A percentile compares a stretch with the other conserved stretches of the same genome.
These are phyloP conservation scores for Denticeps clupeoides DNA, from an alignment of 2,797 vertebrate genomes.

Conservation along the genomic window DNA sequence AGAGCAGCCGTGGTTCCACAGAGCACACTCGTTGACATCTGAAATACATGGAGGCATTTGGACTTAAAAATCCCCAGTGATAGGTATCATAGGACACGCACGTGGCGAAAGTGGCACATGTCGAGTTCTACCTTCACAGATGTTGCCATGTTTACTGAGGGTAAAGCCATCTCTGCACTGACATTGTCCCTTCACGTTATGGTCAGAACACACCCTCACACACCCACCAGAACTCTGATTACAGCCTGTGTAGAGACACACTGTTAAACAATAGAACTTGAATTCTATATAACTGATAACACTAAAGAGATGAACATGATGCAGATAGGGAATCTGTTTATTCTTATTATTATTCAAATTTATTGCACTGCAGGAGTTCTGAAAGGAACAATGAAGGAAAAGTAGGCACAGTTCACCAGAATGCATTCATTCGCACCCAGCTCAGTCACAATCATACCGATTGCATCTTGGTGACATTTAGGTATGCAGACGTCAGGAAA, in stretches of 20 bases:
- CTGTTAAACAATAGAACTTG: too few species aligned
- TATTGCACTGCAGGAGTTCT: too few species aligned
- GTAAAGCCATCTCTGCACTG: constrained; percentile 68
- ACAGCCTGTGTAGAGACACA: constrained; percentile 47
- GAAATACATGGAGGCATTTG: constrained; percentile 14
- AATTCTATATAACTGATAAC: not conserved
- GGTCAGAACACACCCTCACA: constrained; percentile 52
- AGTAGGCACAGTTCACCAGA: too few species aligned
- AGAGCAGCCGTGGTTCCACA: constrained; percentile 87
- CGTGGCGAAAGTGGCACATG: not conserved
- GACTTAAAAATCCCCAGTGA: too few species aligned
- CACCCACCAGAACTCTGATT: constrained; percentile 49
- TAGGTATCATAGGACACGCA: too few species aligned
- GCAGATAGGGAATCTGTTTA: too few species aligned
- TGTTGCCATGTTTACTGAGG: constrained; percentile 60
- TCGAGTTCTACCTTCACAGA: constrained; percentile 72
- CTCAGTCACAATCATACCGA: too few species aligned
- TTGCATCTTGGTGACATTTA: not conserved
- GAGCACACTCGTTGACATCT: constrained; percentile 90
- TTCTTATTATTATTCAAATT: too few species aligned
- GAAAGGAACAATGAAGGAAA: too few species aligned
- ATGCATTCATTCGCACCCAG: too few species aligned
- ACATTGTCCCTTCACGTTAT: constrained; percentile 44
- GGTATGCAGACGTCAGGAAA: not conserved
- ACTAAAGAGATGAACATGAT: too few species aligned